Percentiles rank a stretch among this genome's conserved stretches.
Evolutionary conservation across 2,888 invertebrate species (phyloP).

Genomic region (Archaeoteleia sp.): DNA sequence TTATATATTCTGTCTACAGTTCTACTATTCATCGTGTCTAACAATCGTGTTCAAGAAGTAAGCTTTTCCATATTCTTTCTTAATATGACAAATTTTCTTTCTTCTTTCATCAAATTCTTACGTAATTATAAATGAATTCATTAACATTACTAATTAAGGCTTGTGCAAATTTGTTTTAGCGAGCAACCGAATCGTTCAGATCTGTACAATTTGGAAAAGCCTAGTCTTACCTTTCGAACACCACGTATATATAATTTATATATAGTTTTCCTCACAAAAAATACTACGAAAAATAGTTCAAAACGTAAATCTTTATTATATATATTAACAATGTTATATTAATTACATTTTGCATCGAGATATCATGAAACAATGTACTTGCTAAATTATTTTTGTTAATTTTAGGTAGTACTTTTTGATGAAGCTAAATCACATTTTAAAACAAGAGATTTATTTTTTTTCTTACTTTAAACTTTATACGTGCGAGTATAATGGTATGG

Average conservation of each 20-base stretch:
- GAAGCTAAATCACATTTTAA: conserved; percentile 6
- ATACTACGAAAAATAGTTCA: background rate
- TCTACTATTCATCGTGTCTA: background rate
- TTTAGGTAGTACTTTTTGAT: conserved; percentile 16
- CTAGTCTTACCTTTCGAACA: conserved; percentile 38
- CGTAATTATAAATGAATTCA: no score
- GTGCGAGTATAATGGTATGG: background rate
- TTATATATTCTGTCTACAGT: conserved; percentile 7
- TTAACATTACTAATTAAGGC: background rate
- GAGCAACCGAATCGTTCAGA: no score
- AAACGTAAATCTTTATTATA: conserved; percentile 6
- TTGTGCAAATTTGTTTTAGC: no score
- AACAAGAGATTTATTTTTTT: background rate
- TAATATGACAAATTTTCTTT: no score
- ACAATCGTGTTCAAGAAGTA: conserved; percentile 35
- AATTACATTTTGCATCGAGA: no score
- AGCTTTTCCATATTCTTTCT: conserved; percentile 11
- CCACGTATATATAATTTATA: conserved; percentile 4
- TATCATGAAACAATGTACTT: background rate
- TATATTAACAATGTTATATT: no score
- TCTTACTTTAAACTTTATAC: background rate
- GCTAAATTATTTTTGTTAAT: conserved; percentile 6
- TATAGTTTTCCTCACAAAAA: conserved; percentile 5
- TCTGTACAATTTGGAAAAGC: no score
- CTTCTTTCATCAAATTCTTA: no score